These are phyloP conservation scores for Argyrosomus regius DNA, from an alignment of 2,797 vertebrate genomes.

Conservation along the genomic window DNA sequence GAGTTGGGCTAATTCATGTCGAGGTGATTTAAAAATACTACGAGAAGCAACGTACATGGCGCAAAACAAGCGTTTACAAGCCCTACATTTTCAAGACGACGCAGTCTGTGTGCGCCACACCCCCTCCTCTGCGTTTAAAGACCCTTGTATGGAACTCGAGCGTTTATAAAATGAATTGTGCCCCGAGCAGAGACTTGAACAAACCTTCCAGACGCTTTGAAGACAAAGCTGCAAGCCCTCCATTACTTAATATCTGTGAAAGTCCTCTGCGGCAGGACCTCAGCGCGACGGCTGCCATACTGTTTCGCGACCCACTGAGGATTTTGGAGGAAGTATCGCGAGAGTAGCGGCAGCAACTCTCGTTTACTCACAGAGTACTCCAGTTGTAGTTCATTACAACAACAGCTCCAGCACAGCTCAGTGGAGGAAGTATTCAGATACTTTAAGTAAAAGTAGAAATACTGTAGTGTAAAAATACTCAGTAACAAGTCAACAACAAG, in stretches of 20 bases:
- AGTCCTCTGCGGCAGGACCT: constrained; percentile 82
- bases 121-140: constrained; percentile 65
- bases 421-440: background rate
- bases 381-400: constrained; percentile 2
- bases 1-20: background rate
- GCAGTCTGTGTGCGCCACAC: constrained; percentile 74
- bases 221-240: constrained; percentile 62
- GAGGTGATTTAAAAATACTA: background rate
- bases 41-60: background rate
- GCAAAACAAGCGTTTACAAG: constrained; percentile 45
- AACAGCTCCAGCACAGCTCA: background rate
- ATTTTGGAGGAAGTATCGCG: constrained; percentile 65
- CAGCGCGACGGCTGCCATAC: constrained; percentile 84
- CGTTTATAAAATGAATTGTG: accelerated
- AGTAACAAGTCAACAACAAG: background rate
- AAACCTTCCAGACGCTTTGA: constrained; percentile 72
- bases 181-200: constrained; percentile 21
- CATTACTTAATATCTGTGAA: constrained; percentile 74
- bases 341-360: constrained; percentile 39
- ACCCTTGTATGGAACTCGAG: no score
- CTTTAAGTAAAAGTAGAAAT: background rate
- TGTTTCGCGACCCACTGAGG: constrained; percentile 62
- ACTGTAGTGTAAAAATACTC: background rate
- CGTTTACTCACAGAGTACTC: constrained; percentile 1
- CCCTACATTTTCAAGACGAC: constrained; percentile 57